A percentile compares a stretch with the other conserved stretches of the same genome.
These are phyloP conservation scores for Gasterosteus nipponicus DNA, from an alignment of 2,113 vertebrate genomes.

Conservation along the genomic window DNA sequence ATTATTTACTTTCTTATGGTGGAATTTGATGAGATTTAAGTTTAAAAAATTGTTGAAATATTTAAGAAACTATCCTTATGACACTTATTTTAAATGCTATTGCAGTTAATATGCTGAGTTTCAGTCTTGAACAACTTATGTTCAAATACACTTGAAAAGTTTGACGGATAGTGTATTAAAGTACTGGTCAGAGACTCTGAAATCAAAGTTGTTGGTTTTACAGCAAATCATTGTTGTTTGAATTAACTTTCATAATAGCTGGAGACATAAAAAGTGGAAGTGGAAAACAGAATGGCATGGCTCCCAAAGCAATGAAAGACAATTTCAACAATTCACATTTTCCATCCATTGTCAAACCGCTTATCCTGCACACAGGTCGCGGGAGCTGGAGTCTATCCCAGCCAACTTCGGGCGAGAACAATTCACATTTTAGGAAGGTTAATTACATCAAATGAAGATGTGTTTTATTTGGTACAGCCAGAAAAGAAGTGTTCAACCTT, in stretches of 20 bases:
- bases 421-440: background rate
- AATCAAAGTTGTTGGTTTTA: background rate
- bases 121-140: background rate
- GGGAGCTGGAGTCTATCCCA: too few relatives aligned
- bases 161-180: background rate
- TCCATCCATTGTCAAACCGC: too few relatives aligned
- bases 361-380: too few relatives aligned
- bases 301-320: background rate
- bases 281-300: background rate
- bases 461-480: conserved; percentile 10
- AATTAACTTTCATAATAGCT: background rate
- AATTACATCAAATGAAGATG: too few relatives aligned
- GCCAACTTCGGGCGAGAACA: background rate
- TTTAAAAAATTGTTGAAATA: background rate
- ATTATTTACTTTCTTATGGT: background rate
- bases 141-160: background rate
- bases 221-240: background rate
- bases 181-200: background rate
- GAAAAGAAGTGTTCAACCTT: conserved; percentile 17
- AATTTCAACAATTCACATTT: background rate
- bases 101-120: background rate
- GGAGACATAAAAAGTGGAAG: background rate
- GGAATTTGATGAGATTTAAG: background rate
- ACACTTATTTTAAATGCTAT: background rate
- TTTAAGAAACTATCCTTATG: background rate